Evolutionary conservation across 1,140 invertebrate genomes (phyloP).

Genomic region (Meloidogyne exigua): DNA sequence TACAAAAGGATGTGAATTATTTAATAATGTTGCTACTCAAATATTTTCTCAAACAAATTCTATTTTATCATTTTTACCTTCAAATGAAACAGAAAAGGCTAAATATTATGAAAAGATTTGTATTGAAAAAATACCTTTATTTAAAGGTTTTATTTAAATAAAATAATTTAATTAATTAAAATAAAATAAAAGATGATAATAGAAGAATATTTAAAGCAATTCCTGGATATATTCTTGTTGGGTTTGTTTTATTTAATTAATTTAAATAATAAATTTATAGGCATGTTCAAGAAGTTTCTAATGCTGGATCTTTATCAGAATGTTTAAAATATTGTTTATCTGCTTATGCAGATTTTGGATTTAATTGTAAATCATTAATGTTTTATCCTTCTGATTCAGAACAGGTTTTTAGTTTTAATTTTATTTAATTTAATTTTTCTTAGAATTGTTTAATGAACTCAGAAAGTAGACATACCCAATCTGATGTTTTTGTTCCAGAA

Average conservation of each 20-base stretch:
- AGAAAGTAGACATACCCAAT: slow-evolving; percentile 35
- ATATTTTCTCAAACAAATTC: not conserved
- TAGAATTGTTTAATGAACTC: slow-evolving; percentile 40
- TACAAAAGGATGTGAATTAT: not conserved
- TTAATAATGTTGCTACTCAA: not conserved
- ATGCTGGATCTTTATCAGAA: slow-evolving; percentile 29
- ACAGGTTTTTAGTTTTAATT: slow-evolving; percentile 10
- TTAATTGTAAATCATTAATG: slow-evolving; percentile 33
- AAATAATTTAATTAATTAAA: not conserved
- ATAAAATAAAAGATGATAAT: not conserved
- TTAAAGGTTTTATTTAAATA: not conserved
- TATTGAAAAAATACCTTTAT: slow-evolving; percentile 7
- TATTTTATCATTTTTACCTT: not conserved
- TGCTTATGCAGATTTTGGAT: slow-evolving; percentile 26
- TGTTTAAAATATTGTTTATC: slow-evolving; percentile 31
- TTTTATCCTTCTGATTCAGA: slow-evolving; percentile 33
- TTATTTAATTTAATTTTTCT: not conserved
- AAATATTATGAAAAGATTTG: slow-evolving; percentile 22
- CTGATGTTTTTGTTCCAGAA: slow-evolving; percentile 38
- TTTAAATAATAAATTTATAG: not conserved
- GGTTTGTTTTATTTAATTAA: not conserved
- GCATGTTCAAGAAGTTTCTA: slow-evolving; percentile 39
- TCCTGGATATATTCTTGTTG: slow-evolving; percentile 33
- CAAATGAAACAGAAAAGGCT: not conserved
- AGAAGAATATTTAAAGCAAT: slow-evolving; percentile 16